phyloP scores from a whole-genome alignment of 1,140 invertebrate species.

The Drosophila serrata region DNA sequence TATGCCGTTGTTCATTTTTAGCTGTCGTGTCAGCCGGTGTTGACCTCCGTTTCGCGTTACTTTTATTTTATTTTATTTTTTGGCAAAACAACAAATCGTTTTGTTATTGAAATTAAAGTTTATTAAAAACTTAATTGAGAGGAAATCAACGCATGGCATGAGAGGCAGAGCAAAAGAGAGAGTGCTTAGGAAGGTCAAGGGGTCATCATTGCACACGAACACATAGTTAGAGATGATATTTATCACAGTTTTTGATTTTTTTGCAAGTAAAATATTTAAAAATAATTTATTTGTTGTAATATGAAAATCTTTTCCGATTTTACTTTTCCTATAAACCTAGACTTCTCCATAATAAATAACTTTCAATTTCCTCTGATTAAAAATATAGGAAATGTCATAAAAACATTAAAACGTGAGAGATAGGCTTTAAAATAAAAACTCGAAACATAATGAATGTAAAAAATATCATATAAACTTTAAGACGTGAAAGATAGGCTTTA shows the following conservation, averaged over 20 bases:
- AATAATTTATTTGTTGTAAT: neutral
- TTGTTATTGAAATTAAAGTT: constrained; percentile 73
- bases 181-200: constrained; percentile 15
- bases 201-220: constrained; percentile 13
- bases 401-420: neutral
- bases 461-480: neutral
- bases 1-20: constrained; percentile 46
- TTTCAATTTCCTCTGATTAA: neutral
- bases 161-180: constrained; percentile 11
- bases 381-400: neutral
- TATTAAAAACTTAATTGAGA: constrained; percentile 74
- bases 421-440: neutral
- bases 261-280: neutral
- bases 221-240: neutral
- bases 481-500: neutral
- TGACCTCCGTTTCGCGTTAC: constrained; percentile 30
- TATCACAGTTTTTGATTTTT: neutral
- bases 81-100: constrained; percentile 52
- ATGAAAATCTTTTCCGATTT: neutral
- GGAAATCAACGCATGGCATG: constrained; percentile 42
- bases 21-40: constrained; percentile 73
- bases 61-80: constrained; percentile 33
- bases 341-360: neutral
- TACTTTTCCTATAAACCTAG: constrained; percentile 8
- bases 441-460: no score